Percentiles rank a stretch among this genome's conserved stretches.
phyloP scores from a whole-genome alignment of 2,113 vertebrate genomes.

The Aplodontia rufa region DNA sequence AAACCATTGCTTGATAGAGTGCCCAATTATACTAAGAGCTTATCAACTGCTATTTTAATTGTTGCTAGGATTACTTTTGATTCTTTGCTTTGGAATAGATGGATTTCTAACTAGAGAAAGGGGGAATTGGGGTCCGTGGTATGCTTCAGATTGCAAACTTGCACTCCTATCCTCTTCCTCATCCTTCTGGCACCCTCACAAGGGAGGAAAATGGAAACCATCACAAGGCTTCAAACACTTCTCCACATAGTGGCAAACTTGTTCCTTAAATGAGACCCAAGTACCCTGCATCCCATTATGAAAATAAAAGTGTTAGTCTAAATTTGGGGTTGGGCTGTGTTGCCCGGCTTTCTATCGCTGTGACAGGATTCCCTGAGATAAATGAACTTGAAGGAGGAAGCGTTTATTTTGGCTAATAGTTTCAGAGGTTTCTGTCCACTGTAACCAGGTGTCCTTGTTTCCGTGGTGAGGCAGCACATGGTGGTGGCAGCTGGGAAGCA shows the following conservation, averaged over 20 bases:
- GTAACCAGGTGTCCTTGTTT: not conserved
- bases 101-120: not conserved
- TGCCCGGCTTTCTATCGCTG: not conserved
- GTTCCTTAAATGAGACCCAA: not conserved
- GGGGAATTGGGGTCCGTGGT: not conserved
- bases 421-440: not conserved
- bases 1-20: not conserved
- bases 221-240: not conserved
- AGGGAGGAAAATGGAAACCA: not conserved
- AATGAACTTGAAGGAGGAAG: not conserved
- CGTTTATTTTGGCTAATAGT: not conserved
- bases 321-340: not conserved
- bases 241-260: not conserved
- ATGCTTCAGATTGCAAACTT: not conserved
- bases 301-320: not conserved
- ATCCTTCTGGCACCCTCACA: not conserved
- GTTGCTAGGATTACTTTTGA: not conserved
- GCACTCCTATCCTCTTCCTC: not conserved
- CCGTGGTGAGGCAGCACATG: not conserved
- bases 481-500: not conserved
- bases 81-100: not conserved
- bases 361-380: not conserved
- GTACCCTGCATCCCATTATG: not conserved
- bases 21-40: not conserved
- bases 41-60: not conserved